A percentile compares a stretch with the other conserved stretches of the same genome.
Evolutionary conservation across 2,113 vertebrate species (phyloP).

Genomic region (Ictidomys tridecemlineatus): DNA sequence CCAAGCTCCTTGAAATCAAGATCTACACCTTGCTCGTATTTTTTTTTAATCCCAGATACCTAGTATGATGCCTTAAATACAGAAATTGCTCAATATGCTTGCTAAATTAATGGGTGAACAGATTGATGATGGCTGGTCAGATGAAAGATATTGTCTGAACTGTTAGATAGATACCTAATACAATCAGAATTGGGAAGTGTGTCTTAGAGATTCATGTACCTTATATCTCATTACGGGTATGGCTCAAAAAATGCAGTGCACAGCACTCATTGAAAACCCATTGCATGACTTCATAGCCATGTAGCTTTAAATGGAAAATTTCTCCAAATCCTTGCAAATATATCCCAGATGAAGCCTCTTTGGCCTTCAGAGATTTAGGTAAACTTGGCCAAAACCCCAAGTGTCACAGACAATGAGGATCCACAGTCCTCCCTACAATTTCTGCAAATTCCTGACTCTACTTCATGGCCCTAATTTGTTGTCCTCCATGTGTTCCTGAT

Average conservation of each 20-base stretch:
- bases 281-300: not conserved
- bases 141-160: not conserved
- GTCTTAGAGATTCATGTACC: not conserved
- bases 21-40: not conserved
- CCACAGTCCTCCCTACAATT: constrained; percentile 51
- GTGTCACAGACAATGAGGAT: constrained; percentile 48
- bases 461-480: constrained; percentile 56
- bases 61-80: not conserved
- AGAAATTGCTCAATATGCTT: not conserved
- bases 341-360: constrained; percentile 69
- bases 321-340: constrained; percentile 57
- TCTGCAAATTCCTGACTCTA: constrained; percentile 54
- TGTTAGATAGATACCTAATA: not conserved
- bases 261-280: constrained; percentile 26
- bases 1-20: not conserved
- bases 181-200: not conserved
- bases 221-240: not conserved
- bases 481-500: constrained; percentile 66
- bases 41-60: constrained; percentile 7
- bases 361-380: constrained; percentile 67
- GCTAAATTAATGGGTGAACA: not conserved
- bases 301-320: constrained; percentile 54
- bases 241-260: constrained; percentile 15
- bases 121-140: not conserved
- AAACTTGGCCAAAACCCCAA: constrained; percentile 67